Base-by-base conservation (phyloP, 2,113 vertebrate species). In the Clarias batrachus region DNA sequence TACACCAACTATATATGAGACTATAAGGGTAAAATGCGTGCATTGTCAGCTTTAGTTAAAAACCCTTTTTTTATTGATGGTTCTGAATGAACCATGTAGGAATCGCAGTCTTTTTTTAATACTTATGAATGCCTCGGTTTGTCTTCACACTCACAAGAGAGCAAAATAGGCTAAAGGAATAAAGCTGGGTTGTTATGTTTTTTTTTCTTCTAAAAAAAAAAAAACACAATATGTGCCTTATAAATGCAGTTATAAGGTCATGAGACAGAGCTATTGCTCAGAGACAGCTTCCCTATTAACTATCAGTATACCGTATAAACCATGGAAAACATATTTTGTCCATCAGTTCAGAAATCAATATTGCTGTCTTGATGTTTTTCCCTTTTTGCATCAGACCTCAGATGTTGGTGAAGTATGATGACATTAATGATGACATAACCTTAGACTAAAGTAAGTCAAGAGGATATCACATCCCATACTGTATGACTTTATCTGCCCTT, bases 121-220 rank as follows among this genome's bases (percentile, higher is more conserved):
- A 19, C 37, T 23, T 56, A 21, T 68, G 3, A n/a, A 68, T 30
- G 14, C 52, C 8, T 68, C n/a, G 21, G 48, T 33, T 68, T 33
- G 10, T 10, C n/a, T 4, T 21, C 3, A 4, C 21, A 70, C 16
- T 33, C 52, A 14, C 52, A 59, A 52, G 27, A 57, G n/a, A 70
- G 16, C 11, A 84, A 56, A 84, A 37, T 21, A 41, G 68, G 23
- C 17, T 71, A 56, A 83, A 57, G 57, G 23, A 83, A 16, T 83
- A 21, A 73, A 57, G 82, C 30, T 59, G 66, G 16, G 66, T 2
- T 68, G 30, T 63, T 60, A 1, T 59, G 3, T 59, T 59, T 19
- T 4, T 60, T 25, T 63, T 4, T 65, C 68, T 83, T 11, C 14
- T 33, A 10, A 83, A 4, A 17, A 70, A 25, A 83, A 4, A 17